A percentile compares a stretch with the other conserved stretches of the same genome.
Evolutionary conservation across 2,797 vertebrate species (phyloP).

Genomic region (Microctenopoma stevenorrisi): DNA sequence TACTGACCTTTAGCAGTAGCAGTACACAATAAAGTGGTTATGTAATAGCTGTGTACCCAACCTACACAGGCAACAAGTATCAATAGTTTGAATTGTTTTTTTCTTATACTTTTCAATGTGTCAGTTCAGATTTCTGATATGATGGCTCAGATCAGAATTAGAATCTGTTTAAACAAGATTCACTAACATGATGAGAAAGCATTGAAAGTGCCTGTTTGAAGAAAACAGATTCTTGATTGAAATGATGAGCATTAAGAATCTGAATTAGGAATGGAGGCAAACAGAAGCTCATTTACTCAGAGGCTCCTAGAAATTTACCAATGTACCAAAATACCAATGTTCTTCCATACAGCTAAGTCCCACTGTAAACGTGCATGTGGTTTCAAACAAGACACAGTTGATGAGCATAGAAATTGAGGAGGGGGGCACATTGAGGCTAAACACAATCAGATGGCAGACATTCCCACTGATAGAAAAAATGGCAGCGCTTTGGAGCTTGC

Average conservation of each 20-base stretch:
- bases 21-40: conserved; percentile 30
- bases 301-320: too few species aligned
- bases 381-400: conserved; percentile 51
- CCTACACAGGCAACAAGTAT: conserved; percentile 23
- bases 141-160: background rate
- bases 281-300: background rate
- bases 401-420: conserved; percentile 49
- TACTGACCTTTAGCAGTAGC: conserved; percentile 52
- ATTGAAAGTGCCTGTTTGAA: conserved; percentile 26
- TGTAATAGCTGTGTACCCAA: conserved; percentile 37
- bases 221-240: conserved; percentile 27
- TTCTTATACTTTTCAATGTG: conserved; percentile 3
- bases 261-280: background rate
- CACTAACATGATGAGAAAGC: conserved; percentile 8
- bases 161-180: background rate
- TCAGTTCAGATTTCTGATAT: background rate
- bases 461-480: conserved; percentile 65
- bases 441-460: conserved; percentile 74
- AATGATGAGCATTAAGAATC: background rate
- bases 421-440: conserved; percentile 43
- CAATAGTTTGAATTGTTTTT: background rate
- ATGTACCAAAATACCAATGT: background rate
- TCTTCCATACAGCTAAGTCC: conserved; percentile 25
- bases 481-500: conserved; percentile 53
- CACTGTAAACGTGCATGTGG: conserved; percentile 23